phyloP scores from a whole-genome alignment of 2,888 invertebrate genomes.

The Drosophila mulleri region DNA sequence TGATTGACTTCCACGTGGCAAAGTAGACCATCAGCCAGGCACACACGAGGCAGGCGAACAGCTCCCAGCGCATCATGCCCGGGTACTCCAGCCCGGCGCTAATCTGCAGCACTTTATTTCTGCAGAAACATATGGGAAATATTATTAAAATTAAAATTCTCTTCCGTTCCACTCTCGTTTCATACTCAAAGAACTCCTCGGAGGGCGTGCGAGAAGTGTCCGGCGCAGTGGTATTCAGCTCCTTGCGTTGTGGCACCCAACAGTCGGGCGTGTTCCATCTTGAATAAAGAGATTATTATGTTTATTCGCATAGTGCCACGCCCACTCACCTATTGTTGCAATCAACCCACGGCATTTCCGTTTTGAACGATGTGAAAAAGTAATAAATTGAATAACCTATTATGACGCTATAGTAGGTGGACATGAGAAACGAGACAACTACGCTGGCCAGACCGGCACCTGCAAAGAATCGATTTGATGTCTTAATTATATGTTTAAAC shows the following conservation, averaged over 20 bases:
- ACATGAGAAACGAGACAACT: constrained; percentile 97
- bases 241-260: constrained; percentile 89
- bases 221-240: constrained; percentile 88
- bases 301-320: neutral
- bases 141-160: neutral
- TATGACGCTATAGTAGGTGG: constrained; percentile 97
- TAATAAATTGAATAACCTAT: constrained; percentile 97
- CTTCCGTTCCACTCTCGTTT: neutral
- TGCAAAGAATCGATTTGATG: constrained; percentile 85
- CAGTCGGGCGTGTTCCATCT: constrained; percentile 92
- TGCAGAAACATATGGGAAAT: constrained; percentile 78
- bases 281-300: neutral
- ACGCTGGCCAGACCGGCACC: constrained; percentile 97
- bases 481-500: neutral
- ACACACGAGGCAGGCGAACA: constrained; percentile 94
- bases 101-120: constrained; percentile 94
- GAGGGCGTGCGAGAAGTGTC: constrained; percentile 92
- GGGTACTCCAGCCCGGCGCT: constrained; percentile 93
- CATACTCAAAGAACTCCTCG: constrained; percentile 96
- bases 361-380: constrained; percentile 95
- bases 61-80: constrained; percentile 93
- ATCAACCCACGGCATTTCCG: constrained; percentile 95
- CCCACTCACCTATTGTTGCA: constrained; percentile 89
- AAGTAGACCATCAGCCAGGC: constrained; percentile 98
- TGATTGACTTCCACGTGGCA: constrained; percentile 98